phyloP scores from a whole-genome alignment of 2,888 invertebrate species.

The Apodemia hepburni region DNA sequence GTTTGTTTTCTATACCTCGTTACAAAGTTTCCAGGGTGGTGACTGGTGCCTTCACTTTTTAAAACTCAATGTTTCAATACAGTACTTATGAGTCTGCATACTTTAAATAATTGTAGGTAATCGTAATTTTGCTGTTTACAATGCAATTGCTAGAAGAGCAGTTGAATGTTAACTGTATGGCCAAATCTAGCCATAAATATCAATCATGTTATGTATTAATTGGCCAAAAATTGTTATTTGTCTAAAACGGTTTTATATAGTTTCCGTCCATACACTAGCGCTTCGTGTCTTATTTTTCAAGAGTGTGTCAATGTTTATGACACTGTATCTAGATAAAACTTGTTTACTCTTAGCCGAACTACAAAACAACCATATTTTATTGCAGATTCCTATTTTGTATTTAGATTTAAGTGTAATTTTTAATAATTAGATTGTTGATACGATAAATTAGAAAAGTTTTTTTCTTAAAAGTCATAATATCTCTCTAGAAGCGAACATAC shows the following conservation, averaged over 20 bases:
- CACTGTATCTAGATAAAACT: not conserved
- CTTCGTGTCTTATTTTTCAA: not conserved
- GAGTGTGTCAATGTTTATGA: not conserved
- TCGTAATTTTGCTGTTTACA: not conserved
- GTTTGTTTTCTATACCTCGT: not conserved
- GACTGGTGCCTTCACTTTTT: conserved; percentile 10
- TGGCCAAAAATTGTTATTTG: conserved; percentile 5
- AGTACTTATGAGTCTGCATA: conserved; percentile 12
- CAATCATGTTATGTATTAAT: conserved; percentile 3
- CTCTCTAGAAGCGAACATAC: conserved; percentile 8
- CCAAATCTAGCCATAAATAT: conserved; percentile 9
- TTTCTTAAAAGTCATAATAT: conserved; percentile 12
- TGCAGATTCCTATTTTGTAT: conserved; percentile 77
- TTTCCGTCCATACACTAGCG: conserved; percentile 19
- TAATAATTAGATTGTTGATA: conserved; percentile 27
- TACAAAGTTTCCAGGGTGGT: not conserved
- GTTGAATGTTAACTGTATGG: conserved; percentile 4
- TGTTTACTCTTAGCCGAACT: not conserved
- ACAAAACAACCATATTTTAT: conserved; percentile 47
- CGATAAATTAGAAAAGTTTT: not conserved
- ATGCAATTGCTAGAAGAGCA: not conserved
- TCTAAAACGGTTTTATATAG: conserved; percentile 4
- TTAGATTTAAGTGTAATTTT: conserved; percentile 62
- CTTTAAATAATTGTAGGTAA: conserved; percentile 6
- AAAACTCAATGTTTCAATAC: conserved; percentile 6